Percentiles rank a stretch among this genome's conserved stretches.
phyloP scores from a whole-genome alignment of 2,797 vertebrate genomes.

The Melanotaenia maccullochi region DNA sequence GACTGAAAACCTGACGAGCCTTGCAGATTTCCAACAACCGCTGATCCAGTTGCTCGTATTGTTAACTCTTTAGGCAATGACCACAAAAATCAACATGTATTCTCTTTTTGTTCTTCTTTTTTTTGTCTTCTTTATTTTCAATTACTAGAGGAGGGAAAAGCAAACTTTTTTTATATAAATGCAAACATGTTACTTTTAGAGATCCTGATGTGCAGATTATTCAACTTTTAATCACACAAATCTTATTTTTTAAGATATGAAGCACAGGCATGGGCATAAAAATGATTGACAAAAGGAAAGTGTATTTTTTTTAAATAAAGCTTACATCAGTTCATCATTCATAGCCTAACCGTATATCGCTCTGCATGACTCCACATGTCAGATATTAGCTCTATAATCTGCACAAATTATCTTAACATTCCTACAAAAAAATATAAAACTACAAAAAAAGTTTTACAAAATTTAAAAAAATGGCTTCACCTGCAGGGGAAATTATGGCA shows the following conservation, averaged over 20 bases:
- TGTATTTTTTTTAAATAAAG: constrained; percentile 69
- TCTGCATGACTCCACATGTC: constrained; percentile 76
- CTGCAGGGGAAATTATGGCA: constrained; percentile 60
- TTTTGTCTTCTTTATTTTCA: constrained; percentile 65
- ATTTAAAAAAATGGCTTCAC: constrained; percentile 69
- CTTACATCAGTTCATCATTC: constrained; percentile 83
- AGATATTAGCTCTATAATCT: constrained; percentile 78
- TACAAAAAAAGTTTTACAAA: constrained; percentile 48
- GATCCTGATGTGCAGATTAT: constrained; percentile 81
- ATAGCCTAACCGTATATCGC: constrained; percentile 73
- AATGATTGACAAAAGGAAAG: constrained; percentile 74
- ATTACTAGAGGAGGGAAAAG: constrained; percentile 72
- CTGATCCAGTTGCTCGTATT: constrained; percentile 73
- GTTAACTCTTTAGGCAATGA: constrained; percentile 80
- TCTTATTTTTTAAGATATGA: constrained; percentile 77
- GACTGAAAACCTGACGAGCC: constrained; percentile 77
- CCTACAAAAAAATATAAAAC: constrained; percentile 74
- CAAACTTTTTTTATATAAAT: constrained; percentile 80
- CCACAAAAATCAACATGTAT: constrained; percentile 80
- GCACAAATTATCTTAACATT: constrained; percentile 86
- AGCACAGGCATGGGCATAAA: constrained; percentile 72
- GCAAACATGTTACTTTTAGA: constrained; percentile 80
- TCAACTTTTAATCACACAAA: constrained; percentile 81
- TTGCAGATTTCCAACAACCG: constrained; percentile 71
- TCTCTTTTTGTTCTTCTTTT: constrained; percentile 67